phyloP scores from a whole-genome alignment of 1,140 invertebrate genomes.

The Proctacanthus coquilletti region DNA sequence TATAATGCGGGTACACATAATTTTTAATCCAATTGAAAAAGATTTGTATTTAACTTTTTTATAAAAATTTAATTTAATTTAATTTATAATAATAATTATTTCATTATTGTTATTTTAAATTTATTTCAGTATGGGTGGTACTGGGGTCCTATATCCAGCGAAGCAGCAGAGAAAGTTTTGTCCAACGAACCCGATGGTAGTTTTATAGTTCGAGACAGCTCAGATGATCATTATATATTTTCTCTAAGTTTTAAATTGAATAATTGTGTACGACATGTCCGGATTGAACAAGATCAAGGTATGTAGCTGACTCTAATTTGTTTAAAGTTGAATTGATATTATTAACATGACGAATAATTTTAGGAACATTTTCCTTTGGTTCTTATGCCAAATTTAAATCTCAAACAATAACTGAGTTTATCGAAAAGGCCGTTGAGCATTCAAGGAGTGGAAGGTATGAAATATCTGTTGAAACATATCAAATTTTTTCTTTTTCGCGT shows the following conservation, averaged over 20 bases:
- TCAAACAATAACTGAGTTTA: conserved; percentile 92
- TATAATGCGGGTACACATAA: no score
- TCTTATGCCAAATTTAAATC: conserved; percentile 81
- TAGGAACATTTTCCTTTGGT: conserved; percentile 76
- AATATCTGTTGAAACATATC: background rate
- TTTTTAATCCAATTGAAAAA: no score
- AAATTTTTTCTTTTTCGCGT: background rate
- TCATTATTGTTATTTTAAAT: conserved; percentile 6
- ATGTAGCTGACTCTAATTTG: conserved; percentile 14
- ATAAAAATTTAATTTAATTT: conserved; percentile 4
- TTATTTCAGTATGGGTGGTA: conserved; percentile 85
- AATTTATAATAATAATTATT: no score
- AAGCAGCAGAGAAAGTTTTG: conserved; percentile 84
- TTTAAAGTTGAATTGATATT: conserved; percentile 3
- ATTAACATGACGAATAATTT: background rate
- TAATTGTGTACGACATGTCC: conserved; percentile 80
- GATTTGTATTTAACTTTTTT: no score
- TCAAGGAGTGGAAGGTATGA: conserved; percentile 66
- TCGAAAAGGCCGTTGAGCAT: conserved; percentile 93
- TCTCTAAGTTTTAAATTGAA: conserved; percentile 91
- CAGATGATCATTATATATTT: conserved; percentile 95
- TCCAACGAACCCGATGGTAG: conserved; percentile 88
- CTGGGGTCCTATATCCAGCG: conserved; percentile 91
- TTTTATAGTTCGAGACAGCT: conserved; percentile 93
- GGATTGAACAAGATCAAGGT: conserved; percentile 97